phyloP scores from a whole-genome alignment of 1,140 invertebrate species.

The Mesaphorura yosii region DNA sequence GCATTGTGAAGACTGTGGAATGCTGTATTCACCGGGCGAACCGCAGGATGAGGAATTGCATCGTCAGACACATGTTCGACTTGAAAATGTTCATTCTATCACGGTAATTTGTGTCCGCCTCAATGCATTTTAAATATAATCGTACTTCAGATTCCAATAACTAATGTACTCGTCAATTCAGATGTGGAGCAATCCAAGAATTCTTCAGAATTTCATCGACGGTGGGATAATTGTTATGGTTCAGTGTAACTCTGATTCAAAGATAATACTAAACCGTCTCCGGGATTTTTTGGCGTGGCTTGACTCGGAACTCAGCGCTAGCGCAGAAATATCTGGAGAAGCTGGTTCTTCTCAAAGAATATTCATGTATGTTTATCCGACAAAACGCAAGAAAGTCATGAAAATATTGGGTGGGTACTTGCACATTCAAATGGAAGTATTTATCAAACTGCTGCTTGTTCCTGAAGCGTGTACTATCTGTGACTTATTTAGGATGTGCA shows the following conservation, averaged over 20 bases:
- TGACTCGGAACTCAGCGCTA: constrained; percentile 25
- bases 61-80: constrained; percentile 21
- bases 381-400: constrained; percentile 22
- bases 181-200: constrained; percentile 26
- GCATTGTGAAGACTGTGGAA: constrained; percentile 24
- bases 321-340: not conserved
- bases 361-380: constrained; percentile 20
- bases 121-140: constrained; percentile 2
- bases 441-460: no score
- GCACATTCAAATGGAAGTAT: no score
- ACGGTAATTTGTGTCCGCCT: constrained; percentile 15
- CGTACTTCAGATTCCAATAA: not conserved
- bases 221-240: constrained; percentile 18
- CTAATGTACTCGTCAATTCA: constrained; percentile 7
- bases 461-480: no score
- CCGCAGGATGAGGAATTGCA: constrained; percentile 26
- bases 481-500: constrained; percentile 19
- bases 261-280: constrained; percentile 8
- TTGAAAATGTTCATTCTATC: constrained; percentile 21
- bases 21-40: constrained; percentile 30
- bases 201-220: constrained; percentile 18
- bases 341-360: constrained; percentile 7
- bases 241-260: not conserved
- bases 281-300: constrained; percentile 26
- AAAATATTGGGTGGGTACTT: constrained; percentile 22